These are phyloP conservation scores for Ceratina calcarata DNA, from an alignment of 1,140 invertebrate genomes.

Conservation along the genomic window DNA sequence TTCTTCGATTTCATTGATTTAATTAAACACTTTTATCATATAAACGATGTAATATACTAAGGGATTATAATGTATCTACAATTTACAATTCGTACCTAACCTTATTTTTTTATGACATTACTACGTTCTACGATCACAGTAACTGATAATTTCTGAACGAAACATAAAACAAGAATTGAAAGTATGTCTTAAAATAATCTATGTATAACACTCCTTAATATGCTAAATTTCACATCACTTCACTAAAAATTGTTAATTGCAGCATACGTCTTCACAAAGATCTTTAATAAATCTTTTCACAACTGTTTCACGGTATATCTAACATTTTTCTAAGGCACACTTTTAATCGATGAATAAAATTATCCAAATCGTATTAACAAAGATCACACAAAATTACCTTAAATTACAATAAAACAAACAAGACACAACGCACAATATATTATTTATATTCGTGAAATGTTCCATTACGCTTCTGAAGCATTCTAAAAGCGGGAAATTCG, in stretches of 20 bases:
- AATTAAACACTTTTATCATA: background rate
- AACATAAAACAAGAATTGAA: background rate
- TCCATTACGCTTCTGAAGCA: conserved; percentile 23
- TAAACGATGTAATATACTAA: background rate
- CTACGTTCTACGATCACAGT: conserved; percentile 11
- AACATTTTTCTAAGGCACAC: conserved; percentile 57
- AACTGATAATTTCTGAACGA: conserved; percentile 1
- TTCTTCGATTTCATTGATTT: background rate
- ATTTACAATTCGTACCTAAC: conserved; percentile 46
- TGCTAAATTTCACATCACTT: conserved; percentile 18
- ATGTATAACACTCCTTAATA: conserved; percentile 9
- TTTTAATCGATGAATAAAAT: conserved; percentile 20
- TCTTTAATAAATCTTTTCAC: conserved; percentile 20
- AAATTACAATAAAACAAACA: conserved; percentile 22
- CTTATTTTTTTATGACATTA: conserved; percentile 45
- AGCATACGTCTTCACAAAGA: conserved; percentile 34
- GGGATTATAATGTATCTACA: background rate
- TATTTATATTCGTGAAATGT: conserved; percentile 55
- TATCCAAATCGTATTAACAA: background rate
- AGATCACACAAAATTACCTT: background rate
- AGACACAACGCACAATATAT: conserved; percentile 51
- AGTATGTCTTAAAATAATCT: conserved; percentile 1
- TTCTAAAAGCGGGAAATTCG: conserved; percentile 44
- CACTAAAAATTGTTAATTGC: conserved; percentile 23
- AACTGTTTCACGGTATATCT: conserved; percentile 33